Evolutionary conservation across 2,797 vertebrate genomes (phyloP).

Genomic region (Melopsittacus undulatus): DNA sequence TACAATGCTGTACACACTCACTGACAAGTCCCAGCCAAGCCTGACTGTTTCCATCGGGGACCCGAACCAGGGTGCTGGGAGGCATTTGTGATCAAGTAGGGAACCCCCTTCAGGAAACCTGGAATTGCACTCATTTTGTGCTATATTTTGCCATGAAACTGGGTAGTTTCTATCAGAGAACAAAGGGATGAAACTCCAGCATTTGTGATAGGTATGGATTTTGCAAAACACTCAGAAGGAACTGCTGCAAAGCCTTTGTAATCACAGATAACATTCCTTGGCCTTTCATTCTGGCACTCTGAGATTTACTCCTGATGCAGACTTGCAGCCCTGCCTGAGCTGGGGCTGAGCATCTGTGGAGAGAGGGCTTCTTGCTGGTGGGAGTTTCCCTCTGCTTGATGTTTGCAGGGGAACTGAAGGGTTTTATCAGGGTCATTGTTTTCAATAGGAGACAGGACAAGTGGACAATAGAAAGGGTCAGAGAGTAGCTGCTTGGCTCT

Average conservation of each 20-base stretch:
- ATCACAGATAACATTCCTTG: background rate
- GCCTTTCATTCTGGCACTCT: background rate
- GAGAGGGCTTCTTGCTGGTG: background rate
- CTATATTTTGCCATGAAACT: background rate
- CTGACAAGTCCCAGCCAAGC: background rate
- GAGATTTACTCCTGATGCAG: background rate
- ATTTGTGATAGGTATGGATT: background rate
- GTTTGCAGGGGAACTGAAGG: background rate
- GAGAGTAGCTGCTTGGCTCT: background rate
- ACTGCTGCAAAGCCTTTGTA: constrained; percentile 6
- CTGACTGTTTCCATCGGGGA: background rate
- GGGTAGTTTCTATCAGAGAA: background rate
- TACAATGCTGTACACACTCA: background rate
- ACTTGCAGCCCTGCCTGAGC: background rate
- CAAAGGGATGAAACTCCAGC: background rate
- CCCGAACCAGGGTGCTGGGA: background rate
- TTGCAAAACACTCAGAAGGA: background rate
- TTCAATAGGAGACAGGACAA: background rate
- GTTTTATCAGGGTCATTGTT: background rate
- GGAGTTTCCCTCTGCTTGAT: background rate
- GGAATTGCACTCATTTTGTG: background rate
- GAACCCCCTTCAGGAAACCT: background rate
- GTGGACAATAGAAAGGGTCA: background rate
- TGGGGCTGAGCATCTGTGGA: background rate
- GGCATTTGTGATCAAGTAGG: background rate